These are phyloP conservation scores for Cecidostiba fungosa DNA, from an alignment of 2,888 invertebrate genomes.

Conservation along the genomic window DNA sequence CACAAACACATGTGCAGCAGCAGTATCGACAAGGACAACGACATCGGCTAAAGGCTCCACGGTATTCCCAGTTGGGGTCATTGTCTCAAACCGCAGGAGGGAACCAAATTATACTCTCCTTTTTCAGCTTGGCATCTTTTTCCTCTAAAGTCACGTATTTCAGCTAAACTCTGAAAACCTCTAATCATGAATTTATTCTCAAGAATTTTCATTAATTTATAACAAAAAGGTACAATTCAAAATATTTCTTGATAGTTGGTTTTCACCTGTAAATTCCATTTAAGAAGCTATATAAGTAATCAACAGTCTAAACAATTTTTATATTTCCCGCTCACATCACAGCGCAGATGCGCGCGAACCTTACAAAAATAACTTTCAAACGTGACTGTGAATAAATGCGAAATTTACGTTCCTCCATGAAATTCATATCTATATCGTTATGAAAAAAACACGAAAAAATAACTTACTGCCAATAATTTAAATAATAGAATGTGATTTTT, in stretches of 20 bases:
- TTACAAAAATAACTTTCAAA: neutral
- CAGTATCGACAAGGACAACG: neutral
- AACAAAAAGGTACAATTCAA: no score
- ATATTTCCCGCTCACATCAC: neutral
- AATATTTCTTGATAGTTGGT: no score
- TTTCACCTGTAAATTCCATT: no score
- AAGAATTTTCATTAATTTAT: no score
- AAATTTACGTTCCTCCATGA: neutral
- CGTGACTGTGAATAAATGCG: neutral
- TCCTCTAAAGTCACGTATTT: neutral
- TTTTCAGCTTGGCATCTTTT: neutral
- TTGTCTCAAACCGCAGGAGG: neutral
- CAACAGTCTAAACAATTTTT: neutral
- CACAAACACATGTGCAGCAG: neutral
- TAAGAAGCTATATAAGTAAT: no score
- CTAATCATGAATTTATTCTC: no score
- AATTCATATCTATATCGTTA: neutral
- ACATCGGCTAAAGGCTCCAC: neutral
- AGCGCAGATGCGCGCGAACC: neutral
- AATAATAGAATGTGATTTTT: neutral
- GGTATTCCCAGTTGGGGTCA: neutral
- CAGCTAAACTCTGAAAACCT: neutral
- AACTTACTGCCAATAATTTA: neutral
- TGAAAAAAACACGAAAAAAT: neutral
- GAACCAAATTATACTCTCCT: neutral